phyloP scores from a whole-genome alignment of 2,888 invertebrate genomes.

The Herminia tarsipennalis region DNA sequence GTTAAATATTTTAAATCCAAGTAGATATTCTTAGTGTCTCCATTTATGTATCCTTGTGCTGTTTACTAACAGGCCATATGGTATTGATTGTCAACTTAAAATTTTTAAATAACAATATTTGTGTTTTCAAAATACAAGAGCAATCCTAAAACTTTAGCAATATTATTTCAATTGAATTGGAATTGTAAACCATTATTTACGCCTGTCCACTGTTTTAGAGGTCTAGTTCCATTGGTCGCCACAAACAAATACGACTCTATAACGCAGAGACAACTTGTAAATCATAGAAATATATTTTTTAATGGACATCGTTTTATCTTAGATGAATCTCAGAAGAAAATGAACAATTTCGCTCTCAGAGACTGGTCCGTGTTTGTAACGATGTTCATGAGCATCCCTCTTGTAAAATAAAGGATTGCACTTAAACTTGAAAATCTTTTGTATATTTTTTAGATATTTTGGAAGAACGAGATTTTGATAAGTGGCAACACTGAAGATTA shows the following conservation, averaged over 20 bases:
- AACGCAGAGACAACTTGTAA: conserved; percentile 34
- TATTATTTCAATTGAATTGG: conserved; percentile 15
- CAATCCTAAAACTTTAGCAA: background rate
- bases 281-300: conserved; percentile 40
- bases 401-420: conserved; percentile 33
- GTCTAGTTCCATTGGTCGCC: conserved; percentile 41
- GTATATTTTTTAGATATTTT: conserved; percentile 22
- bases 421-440: conserved; percentile 36
- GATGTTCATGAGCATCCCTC: conserved; percentile 34
- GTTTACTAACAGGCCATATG: too few species aligned
- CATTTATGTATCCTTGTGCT: too few species aligned
- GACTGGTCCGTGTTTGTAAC: conserved; percentile 29
- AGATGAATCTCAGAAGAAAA: conserved; percentile 30
- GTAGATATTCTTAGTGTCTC: too few species aligned
- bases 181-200: conserved; percentile 41
- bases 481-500: conserved; percentile 8
- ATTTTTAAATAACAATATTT: too few species aligned
- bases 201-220: conserved; percentile 43
- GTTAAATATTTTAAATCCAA: too few species aligned
- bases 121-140: background rate
- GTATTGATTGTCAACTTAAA: too few species aligned
- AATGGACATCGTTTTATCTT: conserved; percentile 40
- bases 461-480: conserved; percentile 17
- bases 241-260: conserved; percentile 37
- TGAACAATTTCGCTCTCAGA: conserved; percentile 29